phyloP scores from a whole-genome alignment of 2,113 vertebrate species.

The Pelobates fuscus region DNA sequence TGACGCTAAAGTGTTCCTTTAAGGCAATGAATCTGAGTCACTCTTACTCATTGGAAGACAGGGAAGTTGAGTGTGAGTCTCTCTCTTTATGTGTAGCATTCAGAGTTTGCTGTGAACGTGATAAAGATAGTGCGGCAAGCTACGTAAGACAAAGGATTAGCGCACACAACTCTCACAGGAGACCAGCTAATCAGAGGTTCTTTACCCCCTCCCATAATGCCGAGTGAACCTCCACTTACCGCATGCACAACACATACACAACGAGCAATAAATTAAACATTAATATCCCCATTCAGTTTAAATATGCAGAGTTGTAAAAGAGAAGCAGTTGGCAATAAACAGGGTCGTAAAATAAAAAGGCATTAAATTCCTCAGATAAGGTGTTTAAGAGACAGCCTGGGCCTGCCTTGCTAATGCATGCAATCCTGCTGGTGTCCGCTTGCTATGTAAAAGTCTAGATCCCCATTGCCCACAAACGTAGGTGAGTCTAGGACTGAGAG shows the following conservation, averaged over 20 bases:
- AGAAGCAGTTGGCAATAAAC: constrained; percentile 49
- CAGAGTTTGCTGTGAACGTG: no score
- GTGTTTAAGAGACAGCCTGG: constrained; percentile 35
- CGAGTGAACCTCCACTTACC: neutral
- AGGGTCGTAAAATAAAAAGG: constrained; percentile 46
- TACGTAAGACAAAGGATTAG: no score
- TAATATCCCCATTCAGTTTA: constrained; percentile 45
- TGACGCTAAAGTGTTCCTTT: no score
- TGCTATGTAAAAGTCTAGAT: neutral
- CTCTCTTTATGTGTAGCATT: no score
- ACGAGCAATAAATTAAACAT: constrained; percentile 44
- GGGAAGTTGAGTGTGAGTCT: no score
- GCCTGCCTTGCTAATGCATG: neutral
- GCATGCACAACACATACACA: neutral
- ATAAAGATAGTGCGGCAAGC: no score
- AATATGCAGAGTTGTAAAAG: constrained; percentile 49
- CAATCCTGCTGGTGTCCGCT: neutral
- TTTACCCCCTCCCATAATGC: neutral
- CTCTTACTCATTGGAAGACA: no score
- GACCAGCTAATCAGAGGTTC: no score
- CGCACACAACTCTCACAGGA: no score
- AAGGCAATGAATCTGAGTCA: no score
- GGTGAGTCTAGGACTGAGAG: neutral
- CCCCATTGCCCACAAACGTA: neutral
- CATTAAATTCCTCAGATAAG: constrained; percentile 48